A percentile compares a stretch with the other conserved stretches of the same genome.
Evolutionary conservation across 2,888 invertebrate genomes (phyloP).

Genomic region (Drosophila emarginata): DNA sequence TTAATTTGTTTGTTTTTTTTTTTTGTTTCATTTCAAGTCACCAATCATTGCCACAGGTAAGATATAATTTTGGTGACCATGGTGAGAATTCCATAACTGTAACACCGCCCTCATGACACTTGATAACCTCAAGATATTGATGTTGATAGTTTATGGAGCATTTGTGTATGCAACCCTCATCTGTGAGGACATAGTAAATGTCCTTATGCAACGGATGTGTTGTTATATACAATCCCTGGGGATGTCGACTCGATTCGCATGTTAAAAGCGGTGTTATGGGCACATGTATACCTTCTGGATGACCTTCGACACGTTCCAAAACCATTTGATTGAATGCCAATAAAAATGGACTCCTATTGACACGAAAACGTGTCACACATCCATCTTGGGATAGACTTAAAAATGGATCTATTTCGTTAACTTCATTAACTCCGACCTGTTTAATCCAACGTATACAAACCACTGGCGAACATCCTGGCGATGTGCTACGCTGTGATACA

Average conservation of each 20-base stretch:
- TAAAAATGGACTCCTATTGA: slow-evolving; percentile 85
- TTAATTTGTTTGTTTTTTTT: too few relatives aligned
- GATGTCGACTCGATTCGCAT: slow-evolving; percentile 84
- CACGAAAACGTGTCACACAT: slow-evolving; percentile 84
- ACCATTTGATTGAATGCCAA: slow-evolving; percentile 86
- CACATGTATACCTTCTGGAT: slow-evolving; percentile 84
- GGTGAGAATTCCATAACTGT: slow-evolving; percentile 89
- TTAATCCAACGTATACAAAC: slow-evolving; percentile 87
- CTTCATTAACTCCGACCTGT: slow-evolving; percentile 45
- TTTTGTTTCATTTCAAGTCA: slow-evolving; percentile 27
- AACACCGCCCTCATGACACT: slow-evolving; percentile 91
- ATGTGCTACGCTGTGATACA: slow-evolving; percentile 84
- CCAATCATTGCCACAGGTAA: slow-evolving; percentile 92
- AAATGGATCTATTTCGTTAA: slow-evolving; percentile 84
- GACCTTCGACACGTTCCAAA: slow-evolving; percentile 86
- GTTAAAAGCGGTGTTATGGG: slow-evolving; percentile 28
- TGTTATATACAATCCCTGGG: slow-evolving; percentile 86
- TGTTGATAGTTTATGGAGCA: slow-evolving; percentile 93
- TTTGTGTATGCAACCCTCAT: slow-evolving; percentile 91
- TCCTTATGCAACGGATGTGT: slow-evolving; percentile 86
- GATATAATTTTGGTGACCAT: slow-evolving; percentile 87
- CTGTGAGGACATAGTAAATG: slow-evolving; percentile 91
- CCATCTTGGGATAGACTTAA: slow-evolving; percentile 86
- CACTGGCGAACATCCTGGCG: slow-evolving; percentile 86
- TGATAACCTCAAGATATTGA: slow-evolving; percentile 87